Evolutionary conservation across 2,797 vertebrate genomes (phyloP).

Genomic region (Chromobotia macracanthus): DNA sequence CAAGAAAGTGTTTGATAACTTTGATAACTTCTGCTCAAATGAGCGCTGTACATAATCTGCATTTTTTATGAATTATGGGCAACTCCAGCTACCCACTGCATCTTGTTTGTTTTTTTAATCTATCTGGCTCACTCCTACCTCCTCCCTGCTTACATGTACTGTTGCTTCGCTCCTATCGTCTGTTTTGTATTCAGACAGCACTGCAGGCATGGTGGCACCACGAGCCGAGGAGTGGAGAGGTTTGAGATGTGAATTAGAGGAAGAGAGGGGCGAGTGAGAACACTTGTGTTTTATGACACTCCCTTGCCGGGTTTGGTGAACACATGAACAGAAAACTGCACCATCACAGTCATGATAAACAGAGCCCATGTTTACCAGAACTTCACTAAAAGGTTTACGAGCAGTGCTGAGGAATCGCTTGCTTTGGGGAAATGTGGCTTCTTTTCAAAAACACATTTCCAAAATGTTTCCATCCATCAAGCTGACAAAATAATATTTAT

Average conservation of each 20-base stretch:
- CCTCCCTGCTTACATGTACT: constrained; percentile 1
- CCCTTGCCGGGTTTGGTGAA: constrained; percentile 35
- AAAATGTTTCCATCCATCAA: neutral
- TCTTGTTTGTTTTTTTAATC: constrained; percentile 56
- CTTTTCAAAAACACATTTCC: constrained; percentile 19
- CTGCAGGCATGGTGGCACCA: neutral
- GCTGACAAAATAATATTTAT: neutral
- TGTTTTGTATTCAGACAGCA: constrained; percentile 17
- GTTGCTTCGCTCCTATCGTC: neutral
- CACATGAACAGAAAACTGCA: constrained; percentile 39
- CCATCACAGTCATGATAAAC: neutral
- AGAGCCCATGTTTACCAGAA: constrained; percentile 1
- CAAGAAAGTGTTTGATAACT: too few species aligned
- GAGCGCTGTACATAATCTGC: constrained; percentile 73
- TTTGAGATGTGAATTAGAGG: constrained; percentile 51
- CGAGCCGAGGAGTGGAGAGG: constrained; percentile 19
- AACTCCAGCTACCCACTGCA: constrained; percentile 70
- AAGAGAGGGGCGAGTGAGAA: constrained; percentile 24
- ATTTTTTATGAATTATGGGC: constrained; percentile 67
- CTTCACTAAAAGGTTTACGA: constrained; percentile 15
- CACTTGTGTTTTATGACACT: constrained; percentile 40
- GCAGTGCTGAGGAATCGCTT: neutral
- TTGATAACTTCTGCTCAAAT: too few species aligned
- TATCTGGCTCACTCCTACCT: constrained; percentile 2
- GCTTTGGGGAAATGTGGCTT: constrained; percentile 1